phyloP scores from a whole-genome alignment of 2,113 vertebrate genomes.

The Gymnogyps californianus region DNA sequence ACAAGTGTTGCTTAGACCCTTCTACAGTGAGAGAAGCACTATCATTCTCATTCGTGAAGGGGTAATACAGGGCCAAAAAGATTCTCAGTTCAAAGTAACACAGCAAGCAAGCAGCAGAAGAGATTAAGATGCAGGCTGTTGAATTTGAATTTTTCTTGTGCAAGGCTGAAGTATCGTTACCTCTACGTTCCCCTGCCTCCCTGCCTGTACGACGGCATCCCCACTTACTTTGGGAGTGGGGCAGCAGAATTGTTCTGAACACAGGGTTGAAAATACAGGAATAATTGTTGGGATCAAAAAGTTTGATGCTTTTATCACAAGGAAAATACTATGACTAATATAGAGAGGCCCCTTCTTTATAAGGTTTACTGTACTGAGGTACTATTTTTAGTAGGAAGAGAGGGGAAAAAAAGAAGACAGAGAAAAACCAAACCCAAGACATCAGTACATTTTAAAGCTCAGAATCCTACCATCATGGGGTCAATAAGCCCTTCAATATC shows the following conservation, averaged over 20 bases:
- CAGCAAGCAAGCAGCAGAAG: not conserved
- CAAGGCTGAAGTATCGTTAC: not conserved
- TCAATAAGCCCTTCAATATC: conserved; percentile 41
- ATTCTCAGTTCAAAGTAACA: not conserved
- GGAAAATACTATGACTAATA: not conserved
- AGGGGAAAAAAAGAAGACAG: not conserved
- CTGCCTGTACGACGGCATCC: not conserved
- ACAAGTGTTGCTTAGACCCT: not conserved
- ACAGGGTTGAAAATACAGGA: not conserved
- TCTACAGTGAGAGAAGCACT: not conserved
- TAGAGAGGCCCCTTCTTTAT: not conserved
- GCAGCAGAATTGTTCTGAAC: not conserved
- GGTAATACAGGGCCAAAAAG: not conserved
- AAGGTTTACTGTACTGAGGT: not conserved
- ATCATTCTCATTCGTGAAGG: not conserved
- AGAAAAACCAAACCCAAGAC: not conserved
- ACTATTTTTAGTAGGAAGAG: not conserved
- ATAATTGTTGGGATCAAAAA: not conserved
- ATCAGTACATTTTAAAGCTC: not conserved
- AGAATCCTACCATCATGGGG: not conserved
- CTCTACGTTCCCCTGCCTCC: not conserved
- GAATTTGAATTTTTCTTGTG: not conserved
- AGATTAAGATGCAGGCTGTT: not conserved
- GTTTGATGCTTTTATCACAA: not conserved
- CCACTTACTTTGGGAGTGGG: not conserved